Conservation (phyloP, 2,888 invertebrate species). For the Amiota minor region DNA sequence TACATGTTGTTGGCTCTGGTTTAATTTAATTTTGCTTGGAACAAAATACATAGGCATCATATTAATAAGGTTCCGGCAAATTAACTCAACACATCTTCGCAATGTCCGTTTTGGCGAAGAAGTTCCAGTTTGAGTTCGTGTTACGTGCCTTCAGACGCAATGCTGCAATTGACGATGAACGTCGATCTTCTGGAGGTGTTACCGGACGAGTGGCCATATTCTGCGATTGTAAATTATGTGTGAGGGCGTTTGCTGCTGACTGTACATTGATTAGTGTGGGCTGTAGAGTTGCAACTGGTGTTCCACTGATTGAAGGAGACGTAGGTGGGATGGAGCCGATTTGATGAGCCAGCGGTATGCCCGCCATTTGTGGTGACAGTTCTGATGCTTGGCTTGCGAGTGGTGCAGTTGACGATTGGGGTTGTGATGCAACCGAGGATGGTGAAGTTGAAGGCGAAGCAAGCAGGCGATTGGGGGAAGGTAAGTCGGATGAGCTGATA, state of each 20-base stretch:
- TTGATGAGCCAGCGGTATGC: slow-evolving; percentile 75
- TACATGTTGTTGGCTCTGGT: slow-evolving; percentile 33
- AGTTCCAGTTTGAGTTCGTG: slow-evolving; percentile 90
- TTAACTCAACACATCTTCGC: slow-evolving; percentile 82
- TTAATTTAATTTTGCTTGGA: slow-evolving; percentile 10
- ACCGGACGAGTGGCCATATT: slow-evolving; percentile 70
- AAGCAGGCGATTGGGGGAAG: slow-evolving; percentile 68
- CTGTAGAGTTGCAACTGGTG: slow-evolving; percentile 40
- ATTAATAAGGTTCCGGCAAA: slow-evolving; percentile 37
- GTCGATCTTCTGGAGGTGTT: slow-evolving; percentile 83
- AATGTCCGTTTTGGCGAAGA: slow-evolving; percentile 82
- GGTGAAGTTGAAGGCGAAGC: slow-evolving; percentile 71
- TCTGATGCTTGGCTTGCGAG: slow-evolving; percentile 76
- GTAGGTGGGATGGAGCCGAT: slow-evolving; percentile 19
- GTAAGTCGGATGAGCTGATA: slow-evolving; percentile 67
- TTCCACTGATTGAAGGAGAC: slow-evolving; percentile 1
- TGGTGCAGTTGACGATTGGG: slow-evolving; percentile 45
- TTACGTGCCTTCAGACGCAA: slow-evolving; percentile 88
- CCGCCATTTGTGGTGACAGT: slow-evolving; percentile 78
- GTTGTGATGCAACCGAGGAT: slow-evolving; percentile 57
- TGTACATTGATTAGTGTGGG: slow-evolving; percentile 59
- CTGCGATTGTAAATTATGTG: slow-evolving; percentile 51
- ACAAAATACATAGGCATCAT: not conserved
- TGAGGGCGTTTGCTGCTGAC: slow-evolving; percentile 55
- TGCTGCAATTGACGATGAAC: slow-evolving; percentile 91